Evolutionary conservation across 2,797 vertebrate genomes (phyloP).

Genomic region (Trichosurus vulpecula): DNA sequence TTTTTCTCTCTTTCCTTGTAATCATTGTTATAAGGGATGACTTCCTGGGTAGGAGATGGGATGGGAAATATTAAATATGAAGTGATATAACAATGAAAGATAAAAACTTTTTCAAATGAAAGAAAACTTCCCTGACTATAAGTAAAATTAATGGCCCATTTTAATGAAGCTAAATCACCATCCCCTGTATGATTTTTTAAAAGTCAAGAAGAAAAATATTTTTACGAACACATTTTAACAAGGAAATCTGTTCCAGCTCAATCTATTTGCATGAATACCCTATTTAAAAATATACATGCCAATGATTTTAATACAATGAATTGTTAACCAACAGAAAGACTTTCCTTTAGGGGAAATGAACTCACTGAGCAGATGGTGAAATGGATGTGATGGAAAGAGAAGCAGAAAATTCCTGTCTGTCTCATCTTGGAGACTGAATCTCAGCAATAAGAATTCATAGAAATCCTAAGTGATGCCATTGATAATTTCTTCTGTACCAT

Average conservation of each 20-base stretch:
- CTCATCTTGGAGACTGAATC: neutral
- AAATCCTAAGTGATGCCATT: neutral
- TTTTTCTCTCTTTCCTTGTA: neutral
- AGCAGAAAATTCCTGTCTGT: neutral
- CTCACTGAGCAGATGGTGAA: neutral
- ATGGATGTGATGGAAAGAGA: neutral
- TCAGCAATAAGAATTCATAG: neutral
- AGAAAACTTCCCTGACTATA: neutral
- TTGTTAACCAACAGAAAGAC: neutral
- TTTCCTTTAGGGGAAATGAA: neutral
- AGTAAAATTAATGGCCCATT: neutral
- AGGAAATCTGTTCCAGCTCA: neutral
- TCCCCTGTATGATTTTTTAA: neutral
- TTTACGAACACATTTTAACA: neutral
- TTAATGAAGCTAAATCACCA: neutral
- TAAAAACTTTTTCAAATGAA: neutral
- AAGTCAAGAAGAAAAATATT: neutral
- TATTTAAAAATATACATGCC: neutral
- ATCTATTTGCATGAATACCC: neutral
- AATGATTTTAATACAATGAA: neutral
- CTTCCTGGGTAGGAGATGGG: neutral
- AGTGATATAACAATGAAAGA: neutral
- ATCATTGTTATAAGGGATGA: neutral
- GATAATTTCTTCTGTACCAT: neutral
- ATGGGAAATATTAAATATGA: neutral